Evolutionary conservation across 2,888 invertebrate genomes (phyloP), one percentile per base, ranked within the genome.

Genomic region (Myathropa florea): DNA sequence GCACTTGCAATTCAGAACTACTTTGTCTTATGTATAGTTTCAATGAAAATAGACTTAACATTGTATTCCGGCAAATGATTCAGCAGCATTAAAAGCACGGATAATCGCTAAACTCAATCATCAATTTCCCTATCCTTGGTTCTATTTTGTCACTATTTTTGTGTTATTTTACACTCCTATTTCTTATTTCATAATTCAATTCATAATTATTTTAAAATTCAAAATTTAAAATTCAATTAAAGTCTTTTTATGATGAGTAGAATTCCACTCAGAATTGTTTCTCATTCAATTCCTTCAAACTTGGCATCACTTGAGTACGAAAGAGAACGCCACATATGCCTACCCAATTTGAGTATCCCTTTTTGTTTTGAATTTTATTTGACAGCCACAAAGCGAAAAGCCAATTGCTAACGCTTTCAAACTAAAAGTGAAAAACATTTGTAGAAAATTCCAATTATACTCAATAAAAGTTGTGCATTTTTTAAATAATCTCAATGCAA

Each of bases 361-460:
- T 87, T 79, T 72, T 83, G 73, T 86, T 86, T 73, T 87, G 86
- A 83, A 83, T 72, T 53, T 73, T 53, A 67, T 79, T 83, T 86
- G 87, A 87, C 87, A 87, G 80, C 36, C 75, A 83, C 24, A 86
- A 75, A 86, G 78, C 75, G 75, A 86, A 85, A 83, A 86, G 63
- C 70, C 82, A 86, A 86, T 78, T 73, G 82, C 86, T 86, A 82
- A 83, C 83, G 86, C 78, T 83, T 68, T 78, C 57, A 79, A 86
- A 83, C 73, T 83, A 83, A 83, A 86, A 83, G 64, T 82, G 83
- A 64, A 83, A 86, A 79, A 75, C 73, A 86, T 65, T 72, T 39
- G 55, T 26, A 14, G 24, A 73, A 73, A 86, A 78, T 67, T 79
- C 46, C 57, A 33, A 71, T 86, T 71, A 28, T 75, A 63, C 65